A percentile compares a stretch with the other conserved stretches of the same genome.
These are phyloP conservation scores for Solea solea DNA, from an alignment of 2,113 vertebrate genomes.

Conservation along the genomic window DNA sequence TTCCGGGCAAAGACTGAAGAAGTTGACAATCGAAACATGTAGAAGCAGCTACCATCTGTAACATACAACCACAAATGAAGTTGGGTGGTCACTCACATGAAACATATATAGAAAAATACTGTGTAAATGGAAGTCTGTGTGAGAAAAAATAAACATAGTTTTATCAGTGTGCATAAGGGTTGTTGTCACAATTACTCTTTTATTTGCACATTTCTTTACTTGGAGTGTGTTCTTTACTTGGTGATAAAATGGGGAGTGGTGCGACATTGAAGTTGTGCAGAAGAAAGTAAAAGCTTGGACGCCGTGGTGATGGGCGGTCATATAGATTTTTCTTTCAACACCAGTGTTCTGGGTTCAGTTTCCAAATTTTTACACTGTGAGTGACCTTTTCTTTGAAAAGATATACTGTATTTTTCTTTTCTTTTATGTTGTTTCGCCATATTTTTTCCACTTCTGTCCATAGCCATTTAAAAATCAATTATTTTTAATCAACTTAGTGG, in stretches of 20 bases:
- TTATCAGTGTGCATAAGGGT: neutral
- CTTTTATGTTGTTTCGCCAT: neutral
- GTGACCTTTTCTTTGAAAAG: conserved; percentile 21
- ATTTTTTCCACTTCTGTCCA: neutral
- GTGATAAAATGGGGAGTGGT: no score
- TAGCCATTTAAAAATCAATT: neutral
- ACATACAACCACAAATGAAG: conserved; percentile 15
- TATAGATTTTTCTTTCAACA: conserved; percentile 34
- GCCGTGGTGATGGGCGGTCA: neutral
- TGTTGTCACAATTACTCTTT: neutral
- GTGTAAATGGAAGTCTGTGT: conserved; percentile 29
- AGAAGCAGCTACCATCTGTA: neutral
- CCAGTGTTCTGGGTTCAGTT: conserved; percentile 19
- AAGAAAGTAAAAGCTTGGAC: neutral
- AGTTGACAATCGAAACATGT: conserved; percentile 34
- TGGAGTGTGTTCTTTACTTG: neutral
- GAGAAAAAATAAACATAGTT: conserved; percentile 11
- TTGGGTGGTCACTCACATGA: no score
- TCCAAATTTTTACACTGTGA: neutral
- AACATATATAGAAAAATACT: no score
- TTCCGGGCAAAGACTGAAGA: conserved; percentile 15
- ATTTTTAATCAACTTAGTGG: neutral
- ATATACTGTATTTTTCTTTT: neutral
- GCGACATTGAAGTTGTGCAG: neutral
- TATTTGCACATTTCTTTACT: neutral